Conservation (phyloP, 2,113 vertebrate genomes). For the Empidonax alnorum region DNA sequence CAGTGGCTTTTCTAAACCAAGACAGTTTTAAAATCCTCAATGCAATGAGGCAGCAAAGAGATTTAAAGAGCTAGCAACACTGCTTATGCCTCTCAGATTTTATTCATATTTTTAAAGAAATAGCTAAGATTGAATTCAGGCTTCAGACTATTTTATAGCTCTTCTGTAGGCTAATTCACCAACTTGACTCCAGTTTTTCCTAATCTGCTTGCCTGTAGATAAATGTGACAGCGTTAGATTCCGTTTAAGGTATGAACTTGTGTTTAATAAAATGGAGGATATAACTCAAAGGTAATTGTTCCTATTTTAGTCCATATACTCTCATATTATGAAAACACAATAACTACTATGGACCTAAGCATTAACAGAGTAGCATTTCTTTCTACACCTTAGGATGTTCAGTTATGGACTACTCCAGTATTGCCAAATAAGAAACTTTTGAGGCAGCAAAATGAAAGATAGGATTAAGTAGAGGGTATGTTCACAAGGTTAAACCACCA, state of each 20-base stretch:
- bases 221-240: slow-evolving; percentile 52
- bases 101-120: slow-evolving; percentile 22
- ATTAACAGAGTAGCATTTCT: not conserved
- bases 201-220: slow-evolving; percentile 34
- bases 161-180: slow-evolving; percentile 22
- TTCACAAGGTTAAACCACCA: not conserved
- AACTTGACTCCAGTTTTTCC: slow-evolving; percentile 17
- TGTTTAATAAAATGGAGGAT: slow-evolving; percentile 59
- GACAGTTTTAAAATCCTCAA: not conserved
- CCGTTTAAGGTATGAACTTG: slow-evolving; percentile 28
- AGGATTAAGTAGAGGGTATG: slow-evolving; percentile 19
- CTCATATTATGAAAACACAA: slow-evolving; percentile 23
- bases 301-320: not conserved
- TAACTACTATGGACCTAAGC: not conserved
- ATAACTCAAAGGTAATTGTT: slow-evolving; percentile 49
- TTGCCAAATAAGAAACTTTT: not conserved
- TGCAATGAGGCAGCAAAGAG: not conserved
- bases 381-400: not conserved
- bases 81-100: not conserved
- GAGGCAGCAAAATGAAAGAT: slow-evolving; percentile 6
- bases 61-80: not conserved
- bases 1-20: not conserved
- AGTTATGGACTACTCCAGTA: not conserved
- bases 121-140: slow-evolving; percentile 10
- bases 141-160: slow-evolving; percentile 20